A percentile compares a stretch with the other conserved stretches of the same genome.
Evolutionary conservation across 2,888 invertebrate genomes (phyloP).

Genomic region (Psylliodes chrysocephalus): DNA sequence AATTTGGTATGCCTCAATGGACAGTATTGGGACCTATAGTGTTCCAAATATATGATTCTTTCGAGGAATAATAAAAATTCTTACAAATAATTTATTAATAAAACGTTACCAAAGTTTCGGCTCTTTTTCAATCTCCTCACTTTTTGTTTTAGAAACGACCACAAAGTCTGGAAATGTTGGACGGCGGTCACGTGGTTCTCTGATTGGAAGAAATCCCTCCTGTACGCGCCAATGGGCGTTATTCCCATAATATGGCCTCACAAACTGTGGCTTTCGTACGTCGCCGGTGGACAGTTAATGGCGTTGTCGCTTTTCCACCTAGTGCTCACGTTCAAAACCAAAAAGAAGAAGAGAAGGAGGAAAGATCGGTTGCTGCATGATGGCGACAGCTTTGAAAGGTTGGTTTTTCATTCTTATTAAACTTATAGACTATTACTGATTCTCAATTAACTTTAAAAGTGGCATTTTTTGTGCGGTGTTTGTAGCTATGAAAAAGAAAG

Average conservation of each 20-base stretch:
- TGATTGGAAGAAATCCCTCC: slow-evolving; percentile 60
- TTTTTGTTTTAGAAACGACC: slow-evolving; percentile 56
- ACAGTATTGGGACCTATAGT: too few species aligned
- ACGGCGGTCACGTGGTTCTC: slow-evolving; percentile 57
- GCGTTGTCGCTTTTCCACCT: slow-evolving; percentile 64
- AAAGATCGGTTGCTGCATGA: slow-evolving; percentile 57
- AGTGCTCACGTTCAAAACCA: slow-evolving; percentile 56
- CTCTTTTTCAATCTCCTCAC: too few species aligned
- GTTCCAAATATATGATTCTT: too few species aligned
- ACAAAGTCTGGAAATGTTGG: slow-evolving; percentile 59
- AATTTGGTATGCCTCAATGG: too few species aligned
- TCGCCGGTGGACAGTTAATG: slow-evolving; percentile 65
- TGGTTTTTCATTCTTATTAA: too few species aligned
- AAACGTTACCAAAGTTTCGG: too few species aligned
- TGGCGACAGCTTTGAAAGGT: slow-evolving; percentile 63
- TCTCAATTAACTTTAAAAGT: too few species aligned
- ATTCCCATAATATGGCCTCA: slow-evolving; percentile 61
- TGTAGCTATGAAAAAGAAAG: too few species aligned
- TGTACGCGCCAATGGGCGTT: slow-evolving; percentile 59
- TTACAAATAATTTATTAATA: too few species aligned
- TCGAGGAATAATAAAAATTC: too few species aligned
- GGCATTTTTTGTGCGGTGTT: too few species aligned
- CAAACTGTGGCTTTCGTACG: slow-evolving; percentile 67
- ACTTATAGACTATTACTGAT: too few species aligned
- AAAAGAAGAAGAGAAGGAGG: slow-evolving; percentile 55